These are phyloP conservation scores for Muscicapa comitata DNA, from an alignment of 2,797 vertebrate species.

Conservation along the genomic window DNA sequence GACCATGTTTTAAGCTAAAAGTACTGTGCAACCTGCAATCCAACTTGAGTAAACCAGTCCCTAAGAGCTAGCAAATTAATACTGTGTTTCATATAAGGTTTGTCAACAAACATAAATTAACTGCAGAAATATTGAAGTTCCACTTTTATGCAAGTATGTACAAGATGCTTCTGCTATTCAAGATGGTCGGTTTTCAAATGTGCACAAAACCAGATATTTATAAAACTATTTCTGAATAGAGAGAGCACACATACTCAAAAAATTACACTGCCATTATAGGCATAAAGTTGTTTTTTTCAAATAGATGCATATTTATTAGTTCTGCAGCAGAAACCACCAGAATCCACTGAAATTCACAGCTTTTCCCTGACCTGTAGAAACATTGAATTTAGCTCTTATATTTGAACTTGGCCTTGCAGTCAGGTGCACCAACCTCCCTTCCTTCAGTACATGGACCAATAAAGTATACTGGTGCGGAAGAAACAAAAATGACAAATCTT, in stretches of 20 bases:
- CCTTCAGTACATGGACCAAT: background rate
- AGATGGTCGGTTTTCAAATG: background rate
- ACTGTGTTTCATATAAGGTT: background rate
- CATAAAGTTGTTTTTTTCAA: background rate
- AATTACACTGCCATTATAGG: background rate
- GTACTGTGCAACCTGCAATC: background rate
- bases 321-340: background rate
- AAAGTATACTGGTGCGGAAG: background rate
- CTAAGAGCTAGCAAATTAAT: background rate
- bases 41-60: background rate
- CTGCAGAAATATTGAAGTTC: background rate
- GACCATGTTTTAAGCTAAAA: background rate
- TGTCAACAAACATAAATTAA: background rate
- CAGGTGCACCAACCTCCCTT: background rate
- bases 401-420: background rate
- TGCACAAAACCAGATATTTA: background rate
- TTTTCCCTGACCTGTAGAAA: background rate
- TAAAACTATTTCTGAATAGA: background rate
- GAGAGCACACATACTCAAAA: background rate
- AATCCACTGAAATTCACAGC: background rate
- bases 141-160: background rate
- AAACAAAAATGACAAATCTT: background rate
- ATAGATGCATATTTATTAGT: accelerated
- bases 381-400: background rate
- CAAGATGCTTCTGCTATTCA: background rate